Base-by-base conservation (phyloP, 2,113 vertebrate genomes). In the Piaya cayana region DNA sequence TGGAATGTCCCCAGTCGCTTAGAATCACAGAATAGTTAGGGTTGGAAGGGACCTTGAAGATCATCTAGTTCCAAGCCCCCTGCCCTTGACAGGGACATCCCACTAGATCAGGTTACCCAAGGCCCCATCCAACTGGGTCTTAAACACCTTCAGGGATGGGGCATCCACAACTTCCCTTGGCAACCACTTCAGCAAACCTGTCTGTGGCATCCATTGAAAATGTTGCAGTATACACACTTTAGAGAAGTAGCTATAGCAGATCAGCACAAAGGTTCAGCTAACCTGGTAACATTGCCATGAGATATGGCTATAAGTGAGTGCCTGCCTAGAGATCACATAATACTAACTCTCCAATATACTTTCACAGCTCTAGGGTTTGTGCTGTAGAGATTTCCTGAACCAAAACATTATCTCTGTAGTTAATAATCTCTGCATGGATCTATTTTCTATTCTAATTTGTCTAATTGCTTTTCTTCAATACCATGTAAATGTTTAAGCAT, bases 401-500 rank as follows among this genome's bases (percentile, higher is more conserved):
- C 49, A 36, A 53, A 68, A 14, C 32, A 21, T 52, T 72, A 50
- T 71, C 29, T 37, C 70, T 88, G 34, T 67, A 60, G 47, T 78
- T 92, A 92, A 90, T 64, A 82, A 71, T 4, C 27, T 20, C 39
- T 55, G 80, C 49, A 5, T n/a, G 71, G 53, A 79, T 80, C 71
- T 75, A 8, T 77, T 63, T 90, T 72, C 45, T 42, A 36, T 83
- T 82, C 88, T 86, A 64, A 92, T 77, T 92, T 76, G n/a, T 88
- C 59, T 88, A 88, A 88, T 69, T 69, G 53, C 30, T 79, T 85
- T 85, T 80, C 2, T 85, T 82, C 2, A 4, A 87, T 36, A 32
- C 43, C 69, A 27, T 82, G 92, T 47, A 93, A 94, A 85, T 64
- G n/a, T 85, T 95, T 84, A 91, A 82, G 67, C 49, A 65, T 45